Base-by-base conservation (phyloP, 2,888 invertebrate genomes). In the Gandaritis pyraliata region DNA sequence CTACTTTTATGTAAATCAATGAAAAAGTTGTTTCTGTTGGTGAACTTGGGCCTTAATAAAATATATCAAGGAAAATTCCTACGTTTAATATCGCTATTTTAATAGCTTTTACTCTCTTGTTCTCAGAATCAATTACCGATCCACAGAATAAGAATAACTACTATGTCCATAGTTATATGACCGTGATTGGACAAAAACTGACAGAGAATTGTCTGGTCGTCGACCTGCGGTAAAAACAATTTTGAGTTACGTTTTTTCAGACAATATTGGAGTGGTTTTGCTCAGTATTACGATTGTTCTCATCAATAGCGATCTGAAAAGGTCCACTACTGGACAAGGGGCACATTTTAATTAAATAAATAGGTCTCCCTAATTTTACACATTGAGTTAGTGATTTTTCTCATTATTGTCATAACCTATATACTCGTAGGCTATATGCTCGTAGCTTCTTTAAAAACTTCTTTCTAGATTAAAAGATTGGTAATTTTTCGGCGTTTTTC, bases 61-160 rank as follows among this genome's bases (percentile, higher is more conserved):
- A 11, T 56, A 36, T 46, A 11, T 53, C 61, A 61, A 68, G 70
- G 70, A 65, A 68, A 63, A 65, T 58, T 55, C 59, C 33, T 57
- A 10, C 56, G 43, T 39, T 55, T 41, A 47, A 49, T 60, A 49
- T 18, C 72, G 71, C 71, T 39, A 55, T 33, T 68, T 51, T 69
- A 65, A 66, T 73, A 71, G 75, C 75, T 60, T 56, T 56, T 48
- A 59, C 58, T 58, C 67, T 45, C 38, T 78, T 74, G 69, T 86
- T 83, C 84, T 71, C 62, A 68, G 86, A 85, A 85, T 76, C 80
- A 82, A 83, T 85, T 84, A 80, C 72, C 56, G 64, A 15, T 65
- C 30, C 59, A 64, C 63, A 52, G 59, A 59, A 48, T 55, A 48
- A 13, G n/a, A 66, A 65, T 68, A 51, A 41, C 41, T 68, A 73